Conservation (phyloP, 2,888 invertebrate genomes). For the Rhagium mordax region DNA sequence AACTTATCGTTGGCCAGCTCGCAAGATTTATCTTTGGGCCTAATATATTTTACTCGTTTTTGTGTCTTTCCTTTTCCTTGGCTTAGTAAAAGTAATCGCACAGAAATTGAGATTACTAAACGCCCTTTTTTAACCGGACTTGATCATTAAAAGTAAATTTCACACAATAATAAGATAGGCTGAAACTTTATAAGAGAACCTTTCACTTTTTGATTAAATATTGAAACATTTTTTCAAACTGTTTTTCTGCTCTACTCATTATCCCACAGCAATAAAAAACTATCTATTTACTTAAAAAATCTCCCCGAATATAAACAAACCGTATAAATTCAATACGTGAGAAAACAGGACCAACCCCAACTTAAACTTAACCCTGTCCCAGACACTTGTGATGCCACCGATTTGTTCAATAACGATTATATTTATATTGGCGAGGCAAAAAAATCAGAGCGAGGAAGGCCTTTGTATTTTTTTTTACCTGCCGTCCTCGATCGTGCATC, state of each 20-base stretch:
- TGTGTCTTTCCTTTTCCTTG: not conserved
- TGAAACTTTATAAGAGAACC: no score
- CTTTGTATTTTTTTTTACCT: conserved; percentile 58
- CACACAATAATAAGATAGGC: no score
- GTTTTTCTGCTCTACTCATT: no score
- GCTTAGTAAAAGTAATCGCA: not conserved
- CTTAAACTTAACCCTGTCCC: conserved; percentile 62
- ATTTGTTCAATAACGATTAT: conserved; percentile 69
- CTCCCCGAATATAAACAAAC: conserved; percentile 22
- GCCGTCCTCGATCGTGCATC: conserved; percentile 39
- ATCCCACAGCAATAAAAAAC: not conserved
- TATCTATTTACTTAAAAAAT: conserved; percentile 8
- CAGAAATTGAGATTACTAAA: not conserved
- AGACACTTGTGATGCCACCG: conserved; percentile 67
- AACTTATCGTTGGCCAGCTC: conserved; percentile 52
- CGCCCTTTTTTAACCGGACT: no score
- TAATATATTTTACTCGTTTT: conserved; percentile 18
- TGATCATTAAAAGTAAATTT: no score
- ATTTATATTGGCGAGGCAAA: conserved; percentile 62
- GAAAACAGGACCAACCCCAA: conserved; percentile 58
- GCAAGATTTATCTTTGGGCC: conserved; percentile 30
- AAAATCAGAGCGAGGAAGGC: conserved; percentile 61
- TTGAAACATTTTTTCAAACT: no score
- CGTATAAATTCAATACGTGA: conserved; percentile 50
- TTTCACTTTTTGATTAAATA: no score